A percentile compares a stretch with the other conserved stretches of the same genome.
These are phyloP conservation scores for Zaprionus africanus DNA, from an alignment of 1,140 invertebrate species.

Conservation along the genomic window DNA sequence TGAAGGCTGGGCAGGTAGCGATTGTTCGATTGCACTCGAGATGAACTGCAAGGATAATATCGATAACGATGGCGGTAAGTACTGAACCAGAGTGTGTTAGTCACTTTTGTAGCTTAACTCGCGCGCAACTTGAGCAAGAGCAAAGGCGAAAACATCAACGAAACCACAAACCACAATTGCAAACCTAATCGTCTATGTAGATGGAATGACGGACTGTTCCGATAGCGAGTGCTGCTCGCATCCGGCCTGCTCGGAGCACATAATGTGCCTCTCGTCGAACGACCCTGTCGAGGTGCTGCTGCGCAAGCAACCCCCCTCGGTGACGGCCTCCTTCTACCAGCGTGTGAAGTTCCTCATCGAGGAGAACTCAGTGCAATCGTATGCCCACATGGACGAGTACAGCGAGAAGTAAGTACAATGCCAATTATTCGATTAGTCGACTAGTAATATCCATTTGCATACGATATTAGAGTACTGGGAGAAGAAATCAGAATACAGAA, in stretches of 20 bases:
- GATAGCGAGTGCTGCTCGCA: constrained; percentile 97
- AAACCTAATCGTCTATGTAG: constrained; percentile 85
- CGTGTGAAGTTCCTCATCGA: constrained; percentile 99
- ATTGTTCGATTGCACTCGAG: constrained; percentile 95
- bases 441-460: constrained; percentile 22
- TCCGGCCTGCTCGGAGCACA: constrained; percentile 92
- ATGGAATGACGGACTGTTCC: constrained; percentile 98
- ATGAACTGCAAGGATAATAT: constrained; percentile 96
- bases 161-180: background rate
- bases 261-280: constrained; percentile 97
- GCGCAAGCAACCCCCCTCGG: constrained; percentile 96
- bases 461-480: constrained; percentile 15
- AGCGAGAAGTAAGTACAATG: constrained; percentile 95
- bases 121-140: background rate
- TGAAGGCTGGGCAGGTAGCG: constrained; percentile 95
- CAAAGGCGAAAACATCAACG: background rate
- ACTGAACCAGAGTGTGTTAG: background rate
- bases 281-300: constrained; percentile 97
- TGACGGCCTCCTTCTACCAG: constrained; percentile 98
- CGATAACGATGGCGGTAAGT: constrained; percentile 98
- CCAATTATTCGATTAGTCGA: constrained; percentile 31
- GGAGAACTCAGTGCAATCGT: constrained; percentile 98
- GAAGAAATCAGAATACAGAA: background rate
- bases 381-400: constrained; percentile 98
- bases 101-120: constrained; percentile 1